These are phyloP conservation scores for Podarcis cretensis DNA, from an alignment of 2,113 vertebrate genomes.

Conservation along the genomic window DNA sequence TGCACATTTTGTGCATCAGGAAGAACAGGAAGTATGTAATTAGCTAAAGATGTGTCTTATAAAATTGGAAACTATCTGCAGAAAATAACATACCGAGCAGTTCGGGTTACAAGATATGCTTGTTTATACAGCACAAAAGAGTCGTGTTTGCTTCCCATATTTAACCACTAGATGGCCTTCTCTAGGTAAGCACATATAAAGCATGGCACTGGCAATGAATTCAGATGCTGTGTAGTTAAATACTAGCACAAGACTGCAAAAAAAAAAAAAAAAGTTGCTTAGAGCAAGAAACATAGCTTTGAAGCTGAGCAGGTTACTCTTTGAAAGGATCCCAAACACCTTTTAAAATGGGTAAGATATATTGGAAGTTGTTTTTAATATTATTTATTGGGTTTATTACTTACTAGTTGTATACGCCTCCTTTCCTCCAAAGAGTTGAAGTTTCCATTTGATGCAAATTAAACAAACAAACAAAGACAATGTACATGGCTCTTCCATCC, in stretches of 20 bases:
- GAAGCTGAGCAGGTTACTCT: background rate
- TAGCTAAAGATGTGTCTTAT: background rate
- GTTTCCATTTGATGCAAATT: too few relatives aligned
- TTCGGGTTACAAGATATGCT: background rate
- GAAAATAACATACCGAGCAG: background rate
- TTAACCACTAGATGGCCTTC: constrained; percentile 22
- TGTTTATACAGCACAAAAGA: too few relatives aligned
- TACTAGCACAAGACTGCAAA: background rate
- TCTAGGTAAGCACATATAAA: background rate
- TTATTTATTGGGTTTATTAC: too few relatives aligned
- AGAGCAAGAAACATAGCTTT: background rate
- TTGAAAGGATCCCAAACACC: constrained; percentile 1
- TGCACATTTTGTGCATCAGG: background rate
- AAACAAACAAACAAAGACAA: too few relatives aligned
- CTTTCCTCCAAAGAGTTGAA: too few relatives aligned
- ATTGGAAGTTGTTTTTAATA: too few relatives aligned
- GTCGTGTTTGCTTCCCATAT: background rate
- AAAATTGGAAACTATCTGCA: background rate
- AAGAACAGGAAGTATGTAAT: background rate
- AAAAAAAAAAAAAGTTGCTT: background rate
- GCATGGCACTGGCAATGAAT: background rate
- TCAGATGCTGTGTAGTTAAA: background rate
- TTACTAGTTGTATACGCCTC: too few relatives aligned
- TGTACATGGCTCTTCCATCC: too few relatives aligned
- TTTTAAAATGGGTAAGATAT: background rate